Evolutionary conservation across 1,140 invertebrate species (phyloP), one percentile per base, ranked within the genome.

Genomic region (Drosophila oshimai): DNA sequence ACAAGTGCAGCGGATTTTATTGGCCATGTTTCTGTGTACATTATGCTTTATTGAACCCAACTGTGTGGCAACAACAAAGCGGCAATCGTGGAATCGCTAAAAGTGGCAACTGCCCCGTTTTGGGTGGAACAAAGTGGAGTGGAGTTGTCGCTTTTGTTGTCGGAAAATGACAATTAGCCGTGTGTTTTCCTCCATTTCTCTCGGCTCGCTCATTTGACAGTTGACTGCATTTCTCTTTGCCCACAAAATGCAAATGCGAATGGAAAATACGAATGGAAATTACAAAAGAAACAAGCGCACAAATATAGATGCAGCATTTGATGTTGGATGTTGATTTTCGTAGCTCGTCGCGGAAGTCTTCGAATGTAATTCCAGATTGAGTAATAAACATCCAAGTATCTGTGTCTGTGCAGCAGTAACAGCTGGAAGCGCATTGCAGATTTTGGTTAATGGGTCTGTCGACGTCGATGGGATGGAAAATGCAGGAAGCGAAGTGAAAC

Each of bases 121-220:
- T 41, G 62, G 65, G 65, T 71, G 65, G 58, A 65, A 46, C 46
- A 29, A 29, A 70, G 64, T 44, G 67, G 20, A 74, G 51, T 55
- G 67, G 64, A 67, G 62, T 60, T 78, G 54, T 78, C 53, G 51
- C 31, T 73, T 64, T 77, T 74, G 73, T 67, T 87, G 81, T 87
- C 81, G 81, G 81, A 87, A 87, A 87, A 87, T 87, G 76, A 77
- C 81, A 87, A 87, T 87, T 87, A 87, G 81, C 73, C 55, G 72
- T 76, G 61, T 60, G 54, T 55, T 45, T 64, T 51, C 34, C 46
- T 36, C 51, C 28, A 24, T 49, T 24, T 34, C 45, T 5, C 17
- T 31, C 24, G 24, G 31, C 26, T 53, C 24, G 36, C 61, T 65
- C 49, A 70, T 81, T 87, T 87, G 76, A 80, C 77, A 76, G 73